Evolutionary conservation across 1,140 invertebrate species (phyloP), one percentile per base, ranked within the genome.

Genomic region (Nomia melanderi): DNA sequence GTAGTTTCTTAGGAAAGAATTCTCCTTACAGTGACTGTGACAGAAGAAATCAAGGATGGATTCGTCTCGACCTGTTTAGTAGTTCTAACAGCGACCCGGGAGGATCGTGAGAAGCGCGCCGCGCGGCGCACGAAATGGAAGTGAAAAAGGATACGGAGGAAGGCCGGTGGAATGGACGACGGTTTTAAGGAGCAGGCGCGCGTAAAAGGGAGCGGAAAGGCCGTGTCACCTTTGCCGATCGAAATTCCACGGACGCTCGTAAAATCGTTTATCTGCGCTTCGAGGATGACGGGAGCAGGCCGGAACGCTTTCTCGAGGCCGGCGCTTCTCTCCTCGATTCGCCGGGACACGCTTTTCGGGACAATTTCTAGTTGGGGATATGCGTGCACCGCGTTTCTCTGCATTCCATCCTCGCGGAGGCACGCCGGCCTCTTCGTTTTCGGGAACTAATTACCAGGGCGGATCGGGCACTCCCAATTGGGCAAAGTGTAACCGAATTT

Each of bases 191-290:
- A 64, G n/a, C 50, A n/a, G n/a, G 27, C 3, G 67, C 67, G 29
- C 54, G 67, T 57, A 50, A 71, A 59, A 71, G 31, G 36, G 29
- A 31, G 20, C 64, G 44, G n/a, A 44, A 66, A 50, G 41, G 36
- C 47, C 41, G 47, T 44, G 29, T 66, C 41, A 66, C 25, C 44
- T 53, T 53, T 53, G 41, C 20, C 53, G 23, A 67, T 25, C 53
- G 53, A 54, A 31, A 67, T 86, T 86, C 82, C 36, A 63, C 78
- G 82, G 79, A 83, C 77, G 79, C 79, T 82, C 84, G 75, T 86
- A 86, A 86, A 86, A 77, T 75, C 82, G 82, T 84, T 83, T 84
- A 82, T 86, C 78, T 73, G 75, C 67, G 47, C 17, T 25, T 29
- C 54, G 27, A 29, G 31, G 57, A 33, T 60, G 57, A 57, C 54